Base-by-base conservation (phyloP, 2,113 vertebrate genomes). In the Willisornis vidua region DNA sequence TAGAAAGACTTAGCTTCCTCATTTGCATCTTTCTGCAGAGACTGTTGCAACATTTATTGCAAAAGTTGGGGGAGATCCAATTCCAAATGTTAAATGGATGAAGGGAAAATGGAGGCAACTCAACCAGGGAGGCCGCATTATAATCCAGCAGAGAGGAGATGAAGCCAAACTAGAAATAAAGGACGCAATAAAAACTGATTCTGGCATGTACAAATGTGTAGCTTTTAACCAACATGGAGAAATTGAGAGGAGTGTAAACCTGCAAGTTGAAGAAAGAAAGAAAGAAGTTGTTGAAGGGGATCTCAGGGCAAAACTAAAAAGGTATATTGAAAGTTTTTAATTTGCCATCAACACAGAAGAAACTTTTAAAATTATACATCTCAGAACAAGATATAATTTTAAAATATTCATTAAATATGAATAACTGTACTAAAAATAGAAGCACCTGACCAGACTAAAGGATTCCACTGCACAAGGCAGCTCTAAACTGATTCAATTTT, bases 31-130 rank as follows among this genome's bases (percentile, higher is more conserved):
- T 94, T 94, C 81, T 84, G 52, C 98, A 99, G 99, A 99, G 98
- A 98, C 98, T 23, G 98, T 98, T 9, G 99, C 99, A 89, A 99
- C 97, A n/a, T 99, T 99, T 96, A 98, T 98, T 75, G 99, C 99
- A 75, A 99, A 99, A 97, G 99, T 99, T 92, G 99, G 99, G 28
- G 99, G 99, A 17, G 99, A 99, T 91, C 99, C 99, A 16, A 99
- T 99, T 97, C 99, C 99, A 77, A 99, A 97, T 46, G 99, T 99
- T 61, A 99, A 99, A 93, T 99, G 99, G 99, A 98, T 99, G 96
- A 99, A 99, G 96, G 99, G 99, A 23, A 99, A 99, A 96, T 99
- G 99, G 99, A 98, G 99, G 63, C 99, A 99, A 58, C 96, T 99
- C 77, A 99, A 98, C 54, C 99, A 99, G n/a, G 99, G 99, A 35